Base-by-base conservation (phyloP, 1,140 invertebrate species). In the Diachasma alloeum region DNA sequence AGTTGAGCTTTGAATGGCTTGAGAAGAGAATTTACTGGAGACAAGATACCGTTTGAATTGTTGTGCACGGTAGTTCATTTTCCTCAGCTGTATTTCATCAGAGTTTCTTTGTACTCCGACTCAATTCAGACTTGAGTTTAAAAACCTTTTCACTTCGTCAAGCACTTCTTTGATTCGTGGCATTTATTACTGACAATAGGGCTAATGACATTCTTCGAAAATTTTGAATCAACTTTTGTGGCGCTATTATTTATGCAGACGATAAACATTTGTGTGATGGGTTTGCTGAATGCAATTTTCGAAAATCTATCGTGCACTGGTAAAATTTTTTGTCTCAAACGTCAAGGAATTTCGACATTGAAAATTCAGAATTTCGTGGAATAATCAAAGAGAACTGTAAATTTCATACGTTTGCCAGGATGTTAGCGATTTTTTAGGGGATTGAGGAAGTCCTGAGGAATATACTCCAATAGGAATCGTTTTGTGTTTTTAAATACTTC, bases 31-130 rank as follows among this genome's bases (percentile, higher is more conserved):
- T 31, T 63, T 53, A 53, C 59, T 63, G 10, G 24, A 24, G 24
- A 63, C 59, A 31, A 63, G 59, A 63, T 63, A 63, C 59, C 26
- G 24, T 63, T 63, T 63, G 24, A 63, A 63, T 63, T 63, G 59
- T 63, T 63, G 24, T 31, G 24, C 59, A 19, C 17, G n/a, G n/a
- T 22, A 63, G 59, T 63, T 26, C 59, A 26, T 63, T 63, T 63
- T 63, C 24, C 24, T 26, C 19, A 9, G 15, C 10, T 63, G 15
- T 63, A 63, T 63, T 63, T 63, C 59, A 63, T 63, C 59, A 63
- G 24, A 8, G 24, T 63, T 26, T 63, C 59, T 63, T 63, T 63
- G 59, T 63, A 15, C 59, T 26, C 22, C 26, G 13, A 24, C 59
- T 26, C 59, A 63, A 63, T 63, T 63, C 19, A 19, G 22, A 59